Percentiles rank a stretch among this genome's conserved stretches.
These are phyloP conservation scores for Platanista minor DNA, from an alignment of 2,113 vertebrate genomes.

Conservation along the genomic window DNA sequence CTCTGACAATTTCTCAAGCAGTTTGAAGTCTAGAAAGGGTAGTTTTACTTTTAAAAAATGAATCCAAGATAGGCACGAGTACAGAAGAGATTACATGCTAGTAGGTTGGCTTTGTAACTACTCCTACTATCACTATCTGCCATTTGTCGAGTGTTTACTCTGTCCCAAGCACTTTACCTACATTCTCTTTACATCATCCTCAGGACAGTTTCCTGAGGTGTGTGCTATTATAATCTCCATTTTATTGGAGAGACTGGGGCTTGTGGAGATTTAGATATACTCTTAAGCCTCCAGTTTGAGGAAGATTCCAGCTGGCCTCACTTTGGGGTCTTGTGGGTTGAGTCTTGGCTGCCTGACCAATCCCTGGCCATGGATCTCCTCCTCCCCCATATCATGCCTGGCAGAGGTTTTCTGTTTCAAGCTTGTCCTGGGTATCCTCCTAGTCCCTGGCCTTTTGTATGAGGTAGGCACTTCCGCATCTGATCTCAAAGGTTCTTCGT, in stretches of 20 bases:
- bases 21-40: slow-evolving; percentile 22
- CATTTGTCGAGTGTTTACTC: neutral
- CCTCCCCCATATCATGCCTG: neutral
- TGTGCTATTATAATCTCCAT: neutral
- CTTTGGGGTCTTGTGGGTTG: neutral
- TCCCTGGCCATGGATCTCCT: neutral
- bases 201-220: neutral
- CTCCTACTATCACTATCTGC: neutral
- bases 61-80: neutral
- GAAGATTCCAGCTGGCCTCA: neutral
- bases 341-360: neutral
- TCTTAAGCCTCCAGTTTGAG: neutral
- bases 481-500: neutral
- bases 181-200: neutral
- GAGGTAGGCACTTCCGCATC: neutral
- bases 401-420: neutral
- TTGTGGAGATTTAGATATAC: neutral
- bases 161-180: neutral
- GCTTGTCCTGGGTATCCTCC: neutral
- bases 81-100: neutral
- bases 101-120: neutral
- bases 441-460: neutral
- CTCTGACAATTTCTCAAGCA: neutral
- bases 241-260: neutral
- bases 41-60: slow-evolving; percentile 18